Evolutionary conservation across 2,113 vertebrate genomes (phyloP).

Genomic region (Petrocephalus microphthalmus): DNA sequence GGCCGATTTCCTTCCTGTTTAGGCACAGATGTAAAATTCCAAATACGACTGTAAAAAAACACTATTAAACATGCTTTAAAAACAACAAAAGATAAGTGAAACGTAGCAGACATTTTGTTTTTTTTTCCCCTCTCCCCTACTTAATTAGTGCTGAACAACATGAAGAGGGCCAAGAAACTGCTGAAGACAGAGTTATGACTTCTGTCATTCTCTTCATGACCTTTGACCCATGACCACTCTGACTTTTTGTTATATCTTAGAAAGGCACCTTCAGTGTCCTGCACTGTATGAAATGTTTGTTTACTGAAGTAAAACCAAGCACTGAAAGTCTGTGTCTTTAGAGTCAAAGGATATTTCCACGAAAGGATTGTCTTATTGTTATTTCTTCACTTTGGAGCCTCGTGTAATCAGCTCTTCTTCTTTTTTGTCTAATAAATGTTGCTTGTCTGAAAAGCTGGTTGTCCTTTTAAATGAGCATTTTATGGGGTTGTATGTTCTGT

Average conservation of each 20-base stretch:
- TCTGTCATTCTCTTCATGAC: not conserved
- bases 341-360: slow-evolving; percentile 20
- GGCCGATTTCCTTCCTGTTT: not conserved
- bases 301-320: slow-evolving; percentile 41
- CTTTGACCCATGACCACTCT: not conserved
- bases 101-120: not conserved
- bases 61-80: not conserved
- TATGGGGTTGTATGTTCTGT: not conserved
- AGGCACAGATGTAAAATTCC: not conserved
- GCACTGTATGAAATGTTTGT: slow-evolving; percentile 31
- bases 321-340: slow-evolving; percentile 44
- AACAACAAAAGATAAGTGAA: not conserved
- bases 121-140: not conserved
- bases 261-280: not conserved
- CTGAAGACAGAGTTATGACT: slow-evolving; percentile 64
- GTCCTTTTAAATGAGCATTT: not conserved
- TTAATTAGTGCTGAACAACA: slow-evolving; percentile 56
- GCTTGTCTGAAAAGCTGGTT: slow-evolving; percentile 44
- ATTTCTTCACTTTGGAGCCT: slow-evolving; percentile 14
- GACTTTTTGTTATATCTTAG: not conserved
- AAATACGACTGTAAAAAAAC: not conserved
- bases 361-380: slow-evolving; percentile 23
- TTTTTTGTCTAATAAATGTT: slow-evolving; percentile 19
- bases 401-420: slow-evolving; percentile 29
- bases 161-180: slow-evolving; percentile 63